These are phyloP conservation scores for Otus scops DNA, from an alignment of 2,797 vertebrate species.

Conservation along the genomic window DNA sequence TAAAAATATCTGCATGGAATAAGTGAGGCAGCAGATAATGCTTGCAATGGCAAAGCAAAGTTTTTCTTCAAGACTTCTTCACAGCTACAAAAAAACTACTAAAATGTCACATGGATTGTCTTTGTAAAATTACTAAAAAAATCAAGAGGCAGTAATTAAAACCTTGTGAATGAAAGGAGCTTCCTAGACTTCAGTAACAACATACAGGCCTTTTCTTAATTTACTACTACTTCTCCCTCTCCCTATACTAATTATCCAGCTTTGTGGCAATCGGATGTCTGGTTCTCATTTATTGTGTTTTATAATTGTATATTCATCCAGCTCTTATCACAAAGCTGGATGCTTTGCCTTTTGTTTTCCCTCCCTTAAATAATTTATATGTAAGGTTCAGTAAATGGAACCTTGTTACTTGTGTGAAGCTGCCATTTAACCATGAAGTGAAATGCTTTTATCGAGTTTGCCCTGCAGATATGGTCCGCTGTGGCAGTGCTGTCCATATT, in stretches of 20 bases:
- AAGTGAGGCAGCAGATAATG: not conserved
- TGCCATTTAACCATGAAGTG: conserved; percentile 80
- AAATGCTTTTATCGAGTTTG: conserved; percentile 81
- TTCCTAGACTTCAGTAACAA: not conserved
- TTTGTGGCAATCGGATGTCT: not conserved
- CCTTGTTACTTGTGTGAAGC: conserved; percentile 81
- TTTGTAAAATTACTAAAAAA: not conserved
- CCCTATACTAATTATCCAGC: not conserved
- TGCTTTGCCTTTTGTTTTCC: conserved; percentile 27
- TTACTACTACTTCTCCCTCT: not conserved
- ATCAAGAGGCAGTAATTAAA: not conserved
- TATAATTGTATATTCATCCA: not conserved
- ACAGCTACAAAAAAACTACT: not conserved
- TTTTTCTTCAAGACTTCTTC: not conserved
- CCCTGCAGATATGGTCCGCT: conserved; percentile 87
- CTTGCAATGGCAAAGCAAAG: not conserved
- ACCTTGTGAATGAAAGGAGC: not conserved
- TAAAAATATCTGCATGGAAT: not conserved
- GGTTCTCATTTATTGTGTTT: conserved; percentile 27
- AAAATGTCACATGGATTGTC: not conserved
- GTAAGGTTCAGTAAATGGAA: conserved; percentile 73
- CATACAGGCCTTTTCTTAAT: not conserved
- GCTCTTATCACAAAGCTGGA: not conserved
- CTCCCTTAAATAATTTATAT: conserved; percentile 78
- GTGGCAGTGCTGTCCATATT: conserved; percentile 91